These are phyloP conservation scores for Caracal caracal DNA, from an alignment of 2,113 vertebrate species.

Conservation along the genomic window DNA sequence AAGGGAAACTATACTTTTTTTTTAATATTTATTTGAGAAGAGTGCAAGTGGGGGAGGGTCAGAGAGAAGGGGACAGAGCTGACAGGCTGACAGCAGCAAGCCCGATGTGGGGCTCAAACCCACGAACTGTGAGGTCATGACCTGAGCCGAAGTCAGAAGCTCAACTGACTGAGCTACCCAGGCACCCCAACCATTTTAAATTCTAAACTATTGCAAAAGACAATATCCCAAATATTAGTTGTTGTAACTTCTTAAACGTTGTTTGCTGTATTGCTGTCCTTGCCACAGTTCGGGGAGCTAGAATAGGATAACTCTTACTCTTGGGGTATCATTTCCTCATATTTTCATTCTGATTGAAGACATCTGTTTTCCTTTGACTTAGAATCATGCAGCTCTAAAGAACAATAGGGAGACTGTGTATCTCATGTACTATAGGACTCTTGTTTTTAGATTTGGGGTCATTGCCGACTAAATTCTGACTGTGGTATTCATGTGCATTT, in stretches of 20 bases:
- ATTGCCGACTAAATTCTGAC: not conserved
- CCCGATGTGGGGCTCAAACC: no score
- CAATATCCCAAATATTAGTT: not conserved
- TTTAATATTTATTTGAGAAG: no score
- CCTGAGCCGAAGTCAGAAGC: no score
- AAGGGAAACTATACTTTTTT: constrained; percentile 10
- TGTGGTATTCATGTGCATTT: accelerated
- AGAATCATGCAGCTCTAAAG: not conserved
- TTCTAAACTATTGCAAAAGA: not conserved
- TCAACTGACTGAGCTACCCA: no score
- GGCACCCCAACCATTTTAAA: not conserved
- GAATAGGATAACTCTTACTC: not conserved
- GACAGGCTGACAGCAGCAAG: no score
- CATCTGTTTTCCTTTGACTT: not conserved
- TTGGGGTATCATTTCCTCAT: not conserved
- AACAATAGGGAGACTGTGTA: not conserved
- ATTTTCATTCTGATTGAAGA: constrained; percentile 5
- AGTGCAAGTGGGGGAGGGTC: no score
- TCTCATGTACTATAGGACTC: constrained; percentile 42
- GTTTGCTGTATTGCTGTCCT: not conserved
- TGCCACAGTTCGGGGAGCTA: not conserved
- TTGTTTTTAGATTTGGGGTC: constrained; percentile 19
- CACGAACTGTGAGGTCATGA: no score
- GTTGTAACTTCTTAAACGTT: not conserved
- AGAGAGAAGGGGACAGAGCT: no score